Conservation (phyloP, 2,113 vertebrate species). For the Pteronura brasiliensis region DNA sequence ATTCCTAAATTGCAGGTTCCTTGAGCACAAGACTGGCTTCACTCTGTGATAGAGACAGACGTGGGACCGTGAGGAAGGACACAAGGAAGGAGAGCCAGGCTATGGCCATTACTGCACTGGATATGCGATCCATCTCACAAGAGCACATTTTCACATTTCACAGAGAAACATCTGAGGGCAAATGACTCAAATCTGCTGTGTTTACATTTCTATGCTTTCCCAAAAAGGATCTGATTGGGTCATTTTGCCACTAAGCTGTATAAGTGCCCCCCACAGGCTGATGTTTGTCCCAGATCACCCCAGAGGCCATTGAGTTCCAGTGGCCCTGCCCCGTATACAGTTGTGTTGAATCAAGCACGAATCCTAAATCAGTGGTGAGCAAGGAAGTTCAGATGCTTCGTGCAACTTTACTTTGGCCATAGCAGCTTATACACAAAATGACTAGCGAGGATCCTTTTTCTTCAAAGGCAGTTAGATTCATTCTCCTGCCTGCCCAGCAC, state of each 20-base stretch:
- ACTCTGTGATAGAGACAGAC: background rate
- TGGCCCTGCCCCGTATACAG: background rate
- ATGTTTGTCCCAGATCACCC: background rate
- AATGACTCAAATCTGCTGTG: background rate
- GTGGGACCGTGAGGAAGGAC: background rate
- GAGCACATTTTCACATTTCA: background rate
- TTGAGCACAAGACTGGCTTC: background rate
- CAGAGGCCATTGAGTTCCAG: background rate
- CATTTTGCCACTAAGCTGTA: background rate
- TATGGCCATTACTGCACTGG: fast-evolving
- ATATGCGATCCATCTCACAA: background rate
- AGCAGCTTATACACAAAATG: background rate
- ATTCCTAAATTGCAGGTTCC: background rate
- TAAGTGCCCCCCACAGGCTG: background rate
- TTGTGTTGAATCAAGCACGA: background rate
- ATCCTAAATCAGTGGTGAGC: background rate
- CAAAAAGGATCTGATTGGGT: background rate
- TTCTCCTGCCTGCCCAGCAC: background rate
- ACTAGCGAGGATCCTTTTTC: background rate
- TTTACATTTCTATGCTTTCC: background rate
- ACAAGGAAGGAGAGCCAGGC: too few relatives aligned
- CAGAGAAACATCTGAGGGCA: background rate
- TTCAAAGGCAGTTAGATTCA: background rate
- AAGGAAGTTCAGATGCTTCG: background rate
- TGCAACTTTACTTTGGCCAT: background rate